Evolutionary conservation across 2,113 vertebrate genomes (phyloP).

Genomic region (Eurystomus gularis): DNA sequence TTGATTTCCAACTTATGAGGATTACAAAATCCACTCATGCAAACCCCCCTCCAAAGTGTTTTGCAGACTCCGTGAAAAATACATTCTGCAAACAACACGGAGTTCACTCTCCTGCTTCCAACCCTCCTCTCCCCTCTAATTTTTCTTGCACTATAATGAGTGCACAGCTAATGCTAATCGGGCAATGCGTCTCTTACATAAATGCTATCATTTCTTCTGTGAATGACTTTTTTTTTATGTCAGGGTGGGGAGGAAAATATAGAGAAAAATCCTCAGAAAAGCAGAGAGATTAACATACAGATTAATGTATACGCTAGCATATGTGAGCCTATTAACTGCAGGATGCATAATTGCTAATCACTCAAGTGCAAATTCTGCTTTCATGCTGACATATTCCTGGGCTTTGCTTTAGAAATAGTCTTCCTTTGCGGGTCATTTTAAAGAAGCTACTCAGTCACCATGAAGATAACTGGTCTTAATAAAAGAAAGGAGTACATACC

Average conservation of each 20-base stretch:
- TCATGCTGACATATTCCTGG: background rate
- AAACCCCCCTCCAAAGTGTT: background rate
- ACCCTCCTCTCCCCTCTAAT: background rate
- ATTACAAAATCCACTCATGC: background rate
- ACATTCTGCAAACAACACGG: background rate
- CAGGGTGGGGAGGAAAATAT: background rate
- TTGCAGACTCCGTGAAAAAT: background rate
- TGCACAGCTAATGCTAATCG: background rate
- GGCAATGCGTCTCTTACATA: background rate
- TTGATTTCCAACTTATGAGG: slow-evolving; percentile 41
- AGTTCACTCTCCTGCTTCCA: background rate
- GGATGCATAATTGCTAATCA: background rate
- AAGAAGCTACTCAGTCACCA: background rate
- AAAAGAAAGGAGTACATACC: background rate
- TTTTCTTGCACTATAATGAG: background rate
- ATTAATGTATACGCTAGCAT: background rate
- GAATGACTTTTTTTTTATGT: background rate
- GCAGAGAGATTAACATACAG: background rate
- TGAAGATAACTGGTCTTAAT: background rate
- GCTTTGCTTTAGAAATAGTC: background rate
- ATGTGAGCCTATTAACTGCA: background rate
- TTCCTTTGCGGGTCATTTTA: background rate
- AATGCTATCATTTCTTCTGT: background rate
- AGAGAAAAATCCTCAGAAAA: background rate
- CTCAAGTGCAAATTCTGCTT: background rate